phyloP scores from a whole-genome alignment of 2,797 vertebrate genomes.

The Alca torda region DNA sequence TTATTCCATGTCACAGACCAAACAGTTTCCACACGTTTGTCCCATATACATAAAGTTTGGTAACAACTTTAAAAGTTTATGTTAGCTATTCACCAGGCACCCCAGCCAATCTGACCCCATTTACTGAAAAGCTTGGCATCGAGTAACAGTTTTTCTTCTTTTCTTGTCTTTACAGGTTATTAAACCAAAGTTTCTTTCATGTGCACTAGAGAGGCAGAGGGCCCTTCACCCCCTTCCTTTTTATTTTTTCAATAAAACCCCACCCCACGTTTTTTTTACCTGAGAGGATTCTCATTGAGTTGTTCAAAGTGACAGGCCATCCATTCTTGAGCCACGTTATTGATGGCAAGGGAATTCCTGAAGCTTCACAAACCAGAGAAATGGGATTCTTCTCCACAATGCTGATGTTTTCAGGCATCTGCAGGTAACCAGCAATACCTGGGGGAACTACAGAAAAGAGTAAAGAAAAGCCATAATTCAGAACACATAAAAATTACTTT shows the following conservation, averaged over 20 bases:
- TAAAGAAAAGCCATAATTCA: not conserved
- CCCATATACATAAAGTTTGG: not conserved
- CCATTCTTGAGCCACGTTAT: constrained; percentile 92
- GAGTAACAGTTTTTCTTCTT: not conserved
- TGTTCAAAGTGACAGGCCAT: constrained; percentile 78
- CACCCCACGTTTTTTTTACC: constrained; percentile 73
- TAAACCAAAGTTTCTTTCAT: not conserved
- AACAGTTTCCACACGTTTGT: not conserved
- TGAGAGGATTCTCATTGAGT: constrained; percentile 85
- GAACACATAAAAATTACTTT: not conserved
- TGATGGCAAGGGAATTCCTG: constrained; percentile 90
- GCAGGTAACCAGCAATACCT: constrained; percentile 80
- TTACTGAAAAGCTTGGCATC: not conserved
- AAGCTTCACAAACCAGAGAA: constrained; percentile 88
- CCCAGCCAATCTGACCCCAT: not conserved
- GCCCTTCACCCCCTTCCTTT: not conserved
- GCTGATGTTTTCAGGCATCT: constrained; percentile 87
- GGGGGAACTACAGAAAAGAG: constrained; percentile 81
- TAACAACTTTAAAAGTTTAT: not conserved
- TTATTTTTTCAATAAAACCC: not conserved
- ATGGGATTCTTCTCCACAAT: constrained; percentile 91
- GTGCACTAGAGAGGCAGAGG: not conserved
- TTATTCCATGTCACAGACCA: not conserved
- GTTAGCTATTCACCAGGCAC: not conserved
- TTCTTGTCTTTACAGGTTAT: not conserved